Base-by-base conservation (phyloP, 2,888 invertebrate species). In the Cryptops parisi region DNA sequence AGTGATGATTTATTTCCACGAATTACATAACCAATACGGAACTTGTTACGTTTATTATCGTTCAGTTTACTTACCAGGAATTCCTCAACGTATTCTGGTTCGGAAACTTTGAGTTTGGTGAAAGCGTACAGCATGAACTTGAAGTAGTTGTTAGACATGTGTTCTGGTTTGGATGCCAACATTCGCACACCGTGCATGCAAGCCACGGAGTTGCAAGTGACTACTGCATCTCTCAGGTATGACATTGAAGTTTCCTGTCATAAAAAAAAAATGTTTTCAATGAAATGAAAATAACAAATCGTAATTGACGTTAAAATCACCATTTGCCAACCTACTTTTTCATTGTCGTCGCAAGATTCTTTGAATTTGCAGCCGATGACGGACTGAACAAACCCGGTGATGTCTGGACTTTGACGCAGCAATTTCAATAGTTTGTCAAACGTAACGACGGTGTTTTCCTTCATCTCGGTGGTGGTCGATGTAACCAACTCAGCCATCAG, bases 371-470 rank as follows among this genome's bases (percentile, higher is more conserved):
- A 58, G 1, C 49, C 40, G 21, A 24, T 27, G 2, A 58, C 50
- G 12, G 23, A 33, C 21, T 58, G 44, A 3, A 54, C 41, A 2
- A 58, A 46, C 5, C 52, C 53, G 6, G 23, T 40, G 9, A 57
- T 22, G 44, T 58, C 40, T 1, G 25, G 9, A 0, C 55, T 47
- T 2, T 45, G 24, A 24, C 57, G 44, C 4, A 58, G 45, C 48
- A 55, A 54, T 15, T 41, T 48, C 17, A 59, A 55, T 15, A 59
- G 55, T 38, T 57, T 45, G 22, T 47, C 45, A 17, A 57, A 58
- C 39, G 51, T 52, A 9, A 52, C 21, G 2, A 57, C 47, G 4
- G 52, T 58, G 5, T 38, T 44, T 4, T 53, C 47, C 21, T 39
- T 47, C 3, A 59, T 47, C 52, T 58, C 55, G n/a, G 54, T 53